phyloP scores from a whole-genome alignment of 2,797 vertebrate genomes.

The Sternotherus odoratus region DNA sequence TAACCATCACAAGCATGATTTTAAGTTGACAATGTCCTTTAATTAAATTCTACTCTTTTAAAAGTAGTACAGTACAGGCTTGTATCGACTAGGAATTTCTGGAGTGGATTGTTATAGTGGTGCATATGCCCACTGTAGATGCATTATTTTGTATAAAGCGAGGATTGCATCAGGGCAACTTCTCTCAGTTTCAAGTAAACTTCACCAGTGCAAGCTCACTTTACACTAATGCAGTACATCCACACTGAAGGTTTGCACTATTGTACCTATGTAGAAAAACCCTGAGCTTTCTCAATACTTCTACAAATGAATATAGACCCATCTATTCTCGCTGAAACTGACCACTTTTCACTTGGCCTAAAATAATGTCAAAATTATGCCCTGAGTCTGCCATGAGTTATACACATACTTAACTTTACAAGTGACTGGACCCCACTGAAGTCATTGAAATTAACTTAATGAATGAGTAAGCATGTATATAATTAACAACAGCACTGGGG shows the following conservation, averaged over 20 bases:
- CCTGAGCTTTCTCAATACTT: fast-evolving
- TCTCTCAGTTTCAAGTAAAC: not conserved
- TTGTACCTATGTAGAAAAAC: not conserved
- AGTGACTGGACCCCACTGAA: not conserved
- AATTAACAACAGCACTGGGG: not conserved
- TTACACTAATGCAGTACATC: not conserved
- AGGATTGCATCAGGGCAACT: fast-evolving
- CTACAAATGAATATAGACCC: fast-evolving
- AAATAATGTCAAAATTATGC: fast-evolving
- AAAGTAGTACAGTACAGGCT: not conserved
- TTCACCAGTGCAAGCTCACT: fast-evolving
- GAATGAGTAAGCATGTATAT: not conserved
- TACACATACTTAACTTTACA: fast-evolving
- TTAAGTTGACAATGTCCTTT: not conserved
- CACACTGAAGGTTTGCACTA: not conserved
- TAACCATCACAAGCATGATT: not conserved
- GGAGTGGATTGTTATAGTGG: not conserved
- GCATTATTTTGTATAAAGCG: fast-evolving
- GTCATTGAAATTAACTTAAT: not conserved
- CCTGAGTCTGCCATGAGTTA: not conserved
- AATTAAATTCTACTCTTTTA: not conserved
- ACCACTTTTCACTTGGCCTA: fast-evolving
- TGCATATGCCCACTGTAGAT: not conserved
- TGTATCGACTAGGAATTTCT: not conserved
- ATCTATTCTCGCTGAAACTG: not conserved